Evolutionary conservation across 2,888 invertebrate species (phyloP).

Genomic region (Charanyca ferruginea): DNA sequence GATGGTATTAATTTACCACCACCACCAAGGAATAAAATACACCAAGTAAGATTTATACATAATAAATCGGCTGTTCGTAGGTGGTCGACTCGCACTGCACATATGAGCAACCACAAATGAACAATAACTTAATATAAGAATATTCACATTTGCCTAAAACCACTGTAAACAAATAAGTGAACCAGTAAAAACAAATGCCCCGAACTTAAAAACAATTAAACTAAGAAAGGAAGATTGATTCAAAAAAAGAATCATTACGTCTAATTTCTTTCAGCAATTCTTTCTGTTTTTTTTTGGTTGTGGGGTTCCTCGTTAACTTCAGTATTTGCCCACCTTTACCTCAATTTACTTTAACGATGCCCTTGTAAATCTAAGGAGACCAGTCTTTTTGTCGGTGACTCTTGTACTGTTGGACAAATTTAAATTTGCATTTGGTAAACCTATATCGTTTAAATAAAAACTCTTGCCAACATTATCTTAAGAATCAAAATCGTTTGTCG

Average conservation of each 20-base stretch:
- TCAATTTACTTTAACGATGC: slow-evolving; percentile 85
- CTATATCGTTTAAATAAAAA: slow-evolving; percentile 19
- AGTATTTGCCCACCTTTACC: slow-evolving; percentile 81
- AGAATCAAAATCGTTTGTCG: slow-evolving; percentile 56
- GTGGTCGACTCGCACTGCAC: not conserved
- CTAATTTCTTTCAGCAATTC: slow-evolving; percentile 70
- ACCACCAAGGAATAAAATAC: too few species aligned
- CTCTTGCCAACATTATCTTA: slow-evolving; percentile 47
- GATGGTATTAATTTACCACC: too few species aligned
- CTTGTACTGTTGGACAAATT: slow-evolving; percentile 64
- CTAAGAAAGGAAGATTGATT: slow-evolving; percentile 33
- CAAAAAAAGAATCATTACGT: slow-evolving; percentile 71
- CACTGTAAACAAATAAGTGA: not conserved
- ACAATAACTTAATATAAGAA: slow-evolving; percentile 26
- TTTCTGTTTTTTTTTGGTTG: slow-evolving; percentile 64
- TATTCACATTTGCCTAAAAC: slow-evolving; percentile 1
- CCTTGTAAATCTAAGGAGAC: slow-evolving; percentile 80
- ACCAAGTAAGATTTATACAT: too few species aligned
- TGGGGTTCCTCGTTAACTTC: slow-evolving; percentile 73
- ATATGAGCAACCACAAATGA: slow-evolving; percentile 10
- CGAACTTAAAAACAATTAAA: slow-evolving; percentile 50
- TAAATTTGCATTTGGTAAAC: slow-evolving; percentile 48
- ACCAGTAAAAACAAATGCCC: slow-evolving; percentile 25
- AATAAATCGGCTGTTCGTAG: too few species aligned
- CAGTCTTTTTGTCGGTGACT: slow-evolving; percentile 77